phyloP scores from a whole-genome alignment of 2,888 invertebrate species.

The Drosophila testacea region DNA sequence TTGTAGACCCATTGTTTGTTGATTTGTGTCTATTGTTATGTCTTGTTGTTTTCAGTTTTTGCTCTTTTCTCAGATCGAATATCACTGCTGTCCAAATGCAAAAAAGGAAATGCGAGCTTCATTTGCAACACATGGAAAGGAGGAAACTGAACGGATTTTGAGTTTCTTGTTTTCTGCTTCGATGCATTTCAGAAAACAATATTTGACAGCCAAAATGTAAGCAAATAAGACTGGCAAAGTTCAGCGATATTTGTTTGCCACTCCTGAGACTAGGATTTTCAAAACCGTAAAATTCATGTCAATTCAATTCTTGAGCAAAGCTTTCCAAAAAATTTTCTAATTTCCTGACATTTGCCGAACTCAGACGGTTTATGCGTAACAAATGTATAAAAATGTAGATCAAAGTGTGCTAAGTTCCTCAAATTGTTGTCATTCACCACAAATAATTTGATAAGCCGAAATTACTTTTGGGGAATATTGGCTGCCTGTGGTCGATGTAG shows the following conservation, averaged over 20 bases:
- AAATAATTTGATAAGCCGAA: constrained; percentile 22
- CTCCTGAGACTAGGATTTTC: background rate
- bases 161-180: constrained; percentile 27
- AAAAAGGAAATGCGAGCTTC: constrained; percentile 15
- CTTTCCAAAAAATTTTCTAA: background rate
- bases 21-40: constrained; percentile 59
- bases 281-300: background rate
- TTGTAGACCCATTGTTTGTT: constrained; percentile 46
- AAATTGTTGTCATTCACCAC: constrained; percentile 14
- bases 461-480: constrained; percentile 18
- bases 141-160: constrained; percentile 51
- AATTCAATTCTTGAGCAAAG: background rate
- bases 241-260: background rate
- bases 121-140: background rate
- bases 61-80: constrained; percentile 6
- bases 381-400: background rate
- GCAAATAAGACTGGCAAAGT: background rate
- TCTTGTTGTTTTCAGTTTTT: constrained; percentile 20
- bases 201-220: background rate
- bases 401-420: constrained; percentile 2
- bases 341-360: background rate
- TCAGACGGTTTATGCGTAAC: background rate
- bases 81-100: constrained; percentile 1
- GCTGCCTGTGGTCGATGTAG: constrained; percentile 3
- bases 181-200: constrained; percentile 4